These are phyloP conservation scores for Thera britannica DNA, from an alignment of 2,888 invertebrate species.

Conservation along the genomic window DNA sequence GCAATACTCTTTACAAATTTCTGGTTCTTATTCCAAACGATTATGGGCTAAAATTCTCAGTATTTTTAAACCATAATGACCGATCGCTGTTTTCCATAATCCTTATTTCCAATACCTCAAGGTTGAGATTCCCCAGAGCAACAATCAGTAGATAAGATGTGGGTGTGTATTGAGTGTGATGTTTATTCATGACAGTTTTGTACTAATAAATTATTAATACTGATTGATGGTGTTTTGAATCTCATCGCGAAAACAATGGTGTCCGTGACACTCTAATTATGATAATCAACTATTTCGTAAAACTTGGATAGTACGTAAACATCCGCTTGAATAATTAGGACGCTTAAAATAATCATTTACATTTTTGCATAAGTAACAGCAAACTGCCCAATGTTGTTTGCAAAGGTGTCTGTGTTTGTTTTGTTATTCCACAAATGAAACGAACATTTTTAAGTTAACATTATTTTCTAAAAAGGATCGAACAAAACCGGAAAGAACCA, in stretches of 20 bases:
- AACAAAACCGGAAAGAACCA: too few relatives aligned
- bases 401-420: too few relatives aligned
- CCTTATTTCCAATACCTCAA: conserved; percentile 4
- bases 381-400: too few relatives aligned
- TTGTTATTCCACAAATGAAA: too few relatives aligned
- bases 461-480: too few relatives aligned
- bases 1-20: conserved; percentile 9
- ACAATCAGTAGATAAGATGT: neutral
- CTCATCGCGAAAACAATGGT: conserved; percentile 23
- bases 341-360: neutral
- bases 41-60: neutral
- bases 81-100: neutral
- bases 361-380: neutral
- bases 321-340: conserved; percentile 16
- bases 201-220: conserved; percentile 26
- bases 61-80: neutral
- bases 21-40: neutral
- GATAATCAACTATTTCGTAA: conserved; percentile 12
- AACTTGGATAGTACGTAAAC: conserved; percentile 16
- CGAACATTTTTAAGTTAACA: too few relatives aligned
- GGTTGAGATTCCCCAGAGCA: conserved; percentile 8
- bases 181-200: conserved; percentile 26
- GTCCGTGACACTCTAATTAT: conserved; percentile 17
- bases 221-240: conserved; percentile 28
- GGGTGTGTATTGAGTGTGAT: conserved; percentile 11